Percentiles rank a stretch among this genome's conserved stretches.
Conservation (phyloP, 1,140 invertebrate genomes). For the Hesperophylax magnus region DNA sequence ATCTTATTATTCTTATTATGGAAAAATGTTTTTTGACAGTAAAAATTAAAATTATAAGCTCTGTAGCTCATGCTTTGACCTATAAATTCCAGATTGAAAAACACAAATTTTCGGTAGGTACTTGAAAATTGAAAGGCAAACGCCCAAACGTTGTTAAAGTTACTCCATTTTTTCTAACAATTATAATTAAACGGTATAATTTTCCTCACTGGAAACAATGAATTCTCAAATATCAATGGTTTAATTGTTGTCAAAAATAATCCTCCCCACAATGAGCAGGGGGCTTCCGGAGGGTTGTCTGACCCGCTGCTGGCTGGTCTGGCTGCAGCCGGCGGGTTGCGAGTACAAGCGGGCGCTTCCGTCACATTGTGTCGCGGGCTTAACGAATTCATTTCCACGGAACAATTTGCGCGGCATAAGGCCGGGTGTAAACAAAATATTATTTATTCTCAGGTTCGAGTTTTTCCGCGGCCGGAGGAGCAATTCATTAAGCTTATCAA, state of each 20-base stretch:
- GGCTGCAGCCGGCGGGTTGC: neutral
- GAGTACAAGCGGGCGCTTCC: slow-evolving; percentile 30
- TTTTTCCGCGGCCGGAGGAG: slow-evolving; percentile 1
- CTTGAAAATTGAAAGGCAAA: too few relatives aligned
- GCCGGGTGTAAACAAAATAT: slow-evolving; percentile 43
- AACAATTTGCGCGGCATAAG: slow-evolving; percentile 51
- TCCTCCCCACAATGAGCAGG: neutral
- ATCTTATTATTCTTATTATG: too few relatives aligned
- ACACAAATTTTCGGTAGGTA: too few relatives aligned
- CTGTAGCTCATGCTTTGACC: too few relatives aligned
- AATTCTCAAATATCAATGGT: slow-evolving; percentile 6
- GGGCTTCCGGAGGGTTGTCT: neutral
- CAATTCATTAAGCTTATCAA: slow-evolving; percentile 45
- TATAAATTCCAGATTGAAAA: too few relatives aligned
- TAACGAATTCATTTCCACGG: slow-evolving; percentile 51
- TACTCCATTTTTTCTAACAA: too few relatives aligned
- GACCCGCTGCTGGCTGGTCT: too few relatives aligned
- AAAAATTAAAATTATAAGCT: too few relatives aligned
- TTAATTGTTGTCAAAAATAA: slow-evolving; percentile 2
- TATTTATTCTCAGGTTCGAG: slow-evolving; percentile 10
- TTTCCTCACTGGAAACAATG: neutral
- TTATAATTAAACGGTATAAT: too few relatives aligned
- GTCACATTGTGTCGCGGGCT: slow-evolving; percentile 21
- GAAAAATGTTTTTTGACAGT: too few relatives aligned
- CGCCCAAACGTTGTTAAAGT: too few relatives aligned